Conservation (phyloP, 2,113 vertebrate genomes). For the Rhinogobius similis region DNA sequence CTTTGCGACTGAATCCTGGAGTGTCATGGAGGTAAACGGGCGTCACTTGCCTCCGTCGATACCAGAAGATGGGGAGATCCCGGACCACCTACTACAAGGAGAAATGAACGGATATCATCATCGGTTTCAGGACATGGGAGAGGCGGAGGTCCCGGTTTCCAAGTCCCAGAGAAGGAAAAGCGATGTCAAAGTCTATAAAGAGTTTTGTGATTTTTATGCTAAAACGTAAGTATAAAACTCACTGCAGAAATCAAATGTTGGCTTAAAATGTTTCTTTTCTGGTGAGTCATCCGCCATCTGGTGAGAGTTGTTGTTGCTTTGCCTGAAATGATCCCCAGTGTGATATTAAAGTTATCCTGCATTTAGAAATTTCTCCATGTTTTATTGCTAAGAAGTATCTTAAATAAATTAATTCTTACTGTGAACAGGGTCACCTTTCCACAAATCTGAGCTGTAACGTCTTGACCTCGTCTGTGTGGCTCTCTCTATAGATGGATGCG, state of each 20-base stretch:
- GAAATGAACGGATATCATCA: slow-evolving; percentile 66
- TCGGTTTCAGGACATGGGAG: slow-evolving; percentile 60
- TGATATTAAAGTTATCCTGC: neutral
- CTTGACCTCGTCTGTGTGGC: neutral
- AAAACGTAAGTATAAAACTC: slow-evolving; percentile 86
- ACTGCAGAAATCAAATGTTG: neutral
- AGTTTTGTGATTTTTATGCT: slow-evolving; percentile 98
- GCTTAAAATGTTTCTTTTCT: neutral
- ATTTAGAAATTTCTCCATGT: neutral
- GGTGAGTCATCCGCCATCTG: too few species aligned
- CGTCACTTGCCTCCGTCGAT: slow-evolving; percentile 73
- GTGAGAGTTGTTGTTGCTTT: neutral
- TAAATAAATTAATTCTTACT: too few species aligned
- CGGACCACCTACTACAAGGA: slow-evolving; percentile 34
- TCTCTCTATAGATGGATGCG: neutral
- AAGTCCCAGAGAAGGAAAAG: slow-evolving; percentile 90
- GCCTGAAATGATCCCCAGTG: neutral
- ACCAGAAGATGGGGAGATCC: slow-evolving; percentile 84
- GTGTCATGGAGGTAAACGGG: slow-evolving; percentile 77
- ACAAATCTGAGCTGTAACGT: too few species aligned
- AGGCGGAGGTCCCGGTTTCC: slow-evolving; percentile 86
- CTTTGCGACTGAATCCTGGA: neutral
- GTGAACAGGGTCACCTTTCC: too few species aligned
- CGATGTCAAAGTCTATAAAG: slow-evolving; percentile 95
- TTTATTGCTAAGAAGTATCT: neutral